These are phyloP conservation scores for Castor canadensis DNA, from an alignment of 2,113 vertebrate species.

Conservation along the genomic window DNA sequence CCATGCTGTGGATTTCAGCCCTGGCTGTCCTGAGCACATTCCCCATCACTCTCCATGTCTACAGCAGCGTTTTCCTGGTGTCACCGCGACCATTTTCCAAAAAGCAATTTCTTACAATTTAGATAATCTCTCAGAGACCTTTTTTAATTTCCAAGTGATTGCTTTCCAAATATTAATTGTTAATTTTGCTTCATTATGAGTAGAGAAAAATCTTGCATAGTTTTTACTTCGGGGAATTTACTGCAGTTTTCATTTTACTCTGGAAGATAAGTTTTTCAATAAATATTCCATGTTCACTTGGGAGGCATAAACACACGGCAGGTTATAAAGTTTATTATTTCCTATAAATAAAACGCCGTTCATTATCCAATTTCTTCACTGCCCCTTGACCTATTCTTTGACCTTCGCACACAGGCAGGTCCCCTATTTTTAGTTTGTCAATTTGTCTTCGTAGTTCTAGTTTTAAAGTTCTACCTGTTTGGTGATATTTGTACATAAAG, in stretches of 20 bases:
- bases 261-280: slow-evolving; percentile 20
- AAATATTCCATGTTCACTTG: neutral
- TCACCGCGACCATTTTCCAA: neutral
- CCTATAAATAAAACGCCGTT: neutral
- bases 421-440: slow-evolving; percentile 1
- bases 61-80: neutral
- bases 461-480: neutral
- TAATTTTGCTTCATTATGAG: slow-evolving; percentile 24
- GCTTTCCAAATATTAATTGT: slow-evolving; percentile 39
- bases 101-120: neutral
- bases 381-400: neutral
- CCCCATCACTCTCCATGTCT: neutral
- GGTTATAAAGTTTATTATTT: slow-evolving; percentile 32
- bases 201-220: neutral
- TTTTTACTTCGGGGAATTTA: slow-evolving; percentile 36
- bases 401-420: no score
- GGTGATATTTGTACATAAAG: neutral
- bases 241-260: neutral
- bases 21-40: neutral
- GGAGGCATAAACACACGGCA: neutral
- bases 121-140: neutral
- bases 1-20: neutral
- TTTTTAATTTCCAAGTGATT: slow-evolving; percentile 14
- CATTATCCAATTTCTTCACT: neutral
- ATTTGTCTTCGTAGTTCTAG: neutral